A percentile compares a stretch with the other conserved stretches of the same genome.
These are phyloP conservation scores for Toxostoma redivivum DNA, from an alignment of 2,113 vertebrate species.

Conservation along the genomic window DNA sequence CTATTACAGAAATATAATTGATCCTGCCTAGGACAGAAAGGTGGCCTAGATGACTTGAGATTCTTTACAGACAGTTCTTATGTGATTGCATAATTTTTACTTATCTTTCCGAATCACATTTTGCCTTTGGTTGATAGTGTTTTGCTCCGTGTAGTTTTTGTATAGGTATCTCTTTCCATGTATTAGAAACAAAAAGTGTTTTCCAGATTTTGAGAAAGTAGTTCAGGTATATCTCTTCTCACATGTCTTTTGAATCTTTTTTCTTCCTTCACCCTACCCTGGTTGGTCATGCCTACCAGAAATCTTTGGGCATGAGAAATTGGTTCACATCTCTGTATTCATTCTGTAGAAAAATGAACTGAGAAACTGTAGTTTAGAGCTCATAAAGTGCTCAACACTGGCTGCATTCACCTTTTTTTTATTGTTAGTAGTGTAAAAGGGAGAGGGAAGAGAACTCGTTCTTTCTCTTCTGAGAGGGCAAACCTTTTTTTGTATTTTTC, in stretches of 20 bases:
- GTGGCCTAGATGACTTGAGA: neutral
- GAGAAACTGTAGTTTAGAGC: neutral
- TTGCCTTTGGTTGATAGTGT: neutral
- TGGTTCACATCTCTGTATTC: neutral
- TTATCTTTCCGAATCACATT: neutral
- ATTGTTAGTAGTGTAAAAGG: neutral
- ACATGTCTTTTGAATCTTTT: neutral
- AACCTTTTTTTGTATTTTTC: neutral
- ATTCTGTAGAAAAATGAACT: neutral
- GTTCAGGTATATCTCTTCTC: neutral
- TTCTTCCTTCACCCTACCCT: neutral
- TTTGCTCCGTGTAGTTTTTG: neutral
- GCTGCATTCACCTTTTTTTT: neutral
- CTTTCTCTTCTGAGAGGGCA: neutral
- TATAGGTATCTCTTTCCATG: neutral
- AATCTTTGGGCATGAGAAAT: neutral
- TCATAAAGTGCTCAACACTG: neutral
- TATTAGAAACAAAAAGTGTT: neutral
- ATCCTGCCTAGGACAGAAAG: neutral
- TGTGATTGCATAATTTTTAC: neutral
- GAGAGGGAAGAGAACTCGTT: neutral
- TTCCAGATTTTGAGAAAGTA: neutral
- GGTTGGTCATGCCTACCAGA: neutral
- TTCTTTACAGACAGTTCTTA: neutral
- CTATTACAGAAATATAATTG: neutral